Evolutionary conservation across 2,888 invertebrate species (phyloP).

Genomic region (Dryobota labecula): DNA sequence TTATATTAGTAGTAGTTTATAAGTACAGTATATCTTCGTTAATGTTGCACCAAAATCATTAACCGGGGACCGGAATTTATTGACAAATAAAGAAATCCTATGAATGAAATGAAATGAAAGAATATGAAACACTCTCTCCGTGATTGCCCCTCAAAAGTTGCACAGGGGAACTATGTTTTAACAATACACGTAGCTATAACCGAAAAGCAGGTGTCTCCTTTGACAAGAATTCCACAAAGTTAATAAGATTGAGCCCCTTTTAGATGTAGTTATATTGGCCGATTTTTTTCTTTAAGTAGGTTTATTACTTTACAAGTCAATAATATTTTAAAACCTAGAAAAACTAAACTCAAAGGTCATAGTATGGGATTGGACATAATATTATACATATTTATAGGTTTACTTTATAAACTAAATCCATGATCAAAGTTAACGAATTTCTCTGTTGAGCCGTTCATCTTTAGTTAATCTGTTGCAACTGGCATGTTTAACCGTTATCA

Average conservation of each 20-base stretch:
- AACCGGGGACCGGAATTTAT: no score
- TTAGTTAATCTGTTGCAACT: constrained; percentile 8
- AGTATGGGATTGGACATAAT: neutral
- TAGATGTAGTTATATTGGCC: neutral
- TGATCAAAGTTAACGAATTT: constrained; percentile 1
- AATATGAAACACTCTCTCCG: neutral
- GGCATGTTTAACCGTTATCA: neutral
- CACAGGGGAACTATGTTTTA: neutral
- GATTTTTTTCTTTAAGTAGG: neutral
- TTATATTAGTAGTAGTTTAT: neutral
- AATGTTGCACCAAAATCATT: neutral
- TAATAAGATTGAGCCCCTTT: neutral
- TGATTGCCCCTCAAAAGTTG: neutral
- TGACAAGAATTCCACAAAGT: neutral
- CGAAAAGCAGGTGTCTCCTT: neutral
- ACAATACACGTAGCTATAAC: neutral
- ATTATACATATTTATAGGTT: neutral
- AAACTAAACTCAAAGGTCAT: neutral
- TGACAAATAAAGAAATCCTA: neutral
- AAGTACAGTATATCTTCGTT: neutral
- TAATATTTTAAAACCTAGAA: neutral
- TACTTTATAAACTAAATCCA: constrained; percentile 2
- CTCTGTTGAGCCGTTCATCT: constrained; percentile 7
- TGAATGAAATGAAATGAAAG: no score
- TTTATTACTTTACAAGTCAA: neutral